Evolutionary conservation across 2,113 vertebrate genomes (phyloP).

Genomic region (Steatornis caripensis): DNA sequence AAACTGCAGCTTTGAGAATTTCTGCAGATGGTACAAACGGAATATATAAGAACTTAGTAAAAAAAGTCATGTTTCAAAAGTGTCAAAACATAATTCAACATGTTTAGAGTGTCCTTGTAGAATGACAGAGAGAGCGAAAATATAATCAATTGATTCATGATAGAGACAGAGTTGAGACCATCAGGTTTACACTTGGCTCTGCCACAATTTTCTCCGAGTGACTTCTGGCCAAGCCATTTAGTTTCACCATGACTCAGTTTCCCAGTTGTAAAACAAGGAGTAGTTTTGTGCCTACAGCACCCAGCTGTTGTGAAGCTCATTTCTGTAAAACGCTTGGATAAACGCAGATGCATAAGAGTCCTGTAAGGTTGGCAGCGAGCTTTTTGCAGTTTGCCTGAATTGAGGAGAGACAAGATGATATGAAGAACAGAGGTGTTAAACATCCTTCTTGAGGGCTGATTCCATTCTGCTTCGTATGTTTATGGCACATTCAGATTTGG

Average conservation of each 20-base stretch:
- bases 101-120: background rate
- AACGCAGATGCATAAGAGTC: background rate
- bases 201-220: background rate
- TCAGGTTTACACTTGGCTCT: background rate
- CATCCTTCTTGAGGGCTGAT: background rate
- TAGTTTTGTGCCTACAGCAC: background rate
- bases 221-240: background rate
- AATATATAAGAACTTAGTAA: background rate
- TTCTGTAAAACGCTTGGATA: background rate
- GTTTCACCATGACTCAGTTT: background rate
- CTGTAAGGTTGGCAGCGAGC: constrained; percentile 21
- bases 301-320: background rate
- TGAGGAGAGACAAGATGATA: background rate
- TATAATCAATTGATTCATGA: background rate
- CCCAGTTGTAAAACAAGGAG: constrained; percentile 20
- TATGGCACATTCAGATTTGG: background rate
- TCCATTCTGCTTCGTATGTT: background rate
- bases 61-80: background rate
- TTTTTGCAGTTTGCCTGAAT: constrained; percentile 17
- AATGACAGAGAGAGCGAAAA: background rate
- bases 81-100: constrained; percentile 13
- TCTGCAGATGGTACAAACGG: constrained; percentile 12
- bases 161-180: background rate
- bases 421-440: constrained; percentile 20
- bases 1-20: background rate